phyloP scores from a whole-genome alignment of 30 jellyfish, hydroid and myxozoan genomes.

The Phacellophora camtschatica region DNA sequence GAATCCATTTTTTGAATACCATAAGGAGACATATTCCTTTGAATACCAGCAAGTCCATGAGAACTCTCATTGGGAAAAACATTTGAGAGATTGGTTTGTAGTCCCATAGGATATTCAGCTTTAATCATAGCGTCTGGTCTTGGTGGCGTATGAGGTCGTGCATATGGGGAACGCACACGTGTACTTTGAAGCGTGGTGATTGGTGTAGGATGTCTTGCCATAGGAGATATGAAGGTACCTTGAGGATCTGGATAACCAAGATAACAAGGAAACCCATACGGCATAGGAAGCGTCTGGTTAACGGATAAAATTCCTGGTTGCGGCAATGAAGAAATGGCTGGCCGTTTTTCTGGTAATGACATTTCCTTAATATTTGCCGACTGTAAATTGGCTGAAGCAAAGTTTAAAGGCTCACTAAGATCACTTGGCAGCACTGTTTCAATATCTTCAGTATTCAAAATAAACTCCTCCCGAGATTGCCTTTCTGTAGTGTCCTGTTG shows the following conservation, averaged over 20 bases:
- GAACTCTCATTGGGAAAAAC: background rate
- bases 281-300: background rate
- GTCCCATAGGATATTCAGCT: background rate
- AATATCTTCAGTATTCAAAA: background rate
- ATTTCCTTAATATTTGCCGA: background rate
- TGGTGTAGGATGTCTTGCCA: slow-evolving; percentile 18
- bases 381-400: background rate
- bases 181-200: background rate
- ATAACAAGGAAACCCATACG: background rate
- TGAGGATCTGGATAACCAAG: slow-evolving; percentile 12
- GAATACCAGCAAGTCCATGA: background rate
- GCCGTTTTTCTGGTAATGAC: background rate
- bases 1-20: background rate
- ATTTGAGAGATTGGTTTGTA: background rate
- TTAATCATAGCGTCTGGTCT: background rate
- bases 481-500: background rate
- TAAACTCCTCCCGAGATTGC: background rate
- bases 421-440: background rate
- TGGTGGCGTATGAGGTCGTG: background rate
- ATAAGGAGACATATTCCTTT: background rate
- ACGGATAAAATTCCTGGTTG: background rate
- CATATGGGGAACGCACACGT: slow-evolving; percentile 13
- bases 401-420: slow-evolving; percentile 41
- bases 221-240: slow-evolving; percentile 1
- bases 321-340: background rate